A percentile compares a stretch with the other conserved stretches of the same genome.
These are phyloP conservation scores for Colius striatus DNA, from an alignment of 2,113 vertebrate genomes.

Conservation along the genomic window DNA sequence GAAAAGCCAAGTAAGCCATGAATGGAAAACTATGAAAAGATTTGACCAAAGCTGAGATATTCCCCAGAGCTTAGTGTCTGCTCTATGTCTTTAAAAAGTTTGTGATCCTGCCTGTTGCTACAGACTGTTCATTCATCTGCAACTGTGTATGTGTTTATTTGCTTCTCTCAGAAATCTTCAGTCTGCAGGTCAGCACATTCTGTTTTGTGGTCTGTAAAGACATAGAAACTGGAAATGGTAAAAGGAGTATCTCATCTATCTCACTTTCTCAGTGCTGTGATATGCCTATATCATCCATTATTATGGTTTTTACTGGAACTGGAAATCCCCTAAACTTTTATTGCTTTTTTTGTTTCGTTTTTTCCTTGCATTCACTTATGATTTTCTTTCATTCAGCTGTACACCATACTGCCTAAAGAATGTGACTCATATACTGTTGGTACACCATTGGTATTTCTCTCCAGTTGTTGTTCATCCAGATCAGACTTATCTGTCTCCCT, in stretches of 20 bases:
- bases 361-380: neutral
- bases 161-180: neutral
- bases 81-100: neutral
- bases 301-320: neutral
- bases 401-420: neutral
- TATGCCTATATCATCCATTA: neutral
- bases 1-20: conserved; percentile 8
- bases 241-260: neutral
- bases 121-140: conserved; percentile 22
- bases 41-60: conserved; percentile 21
- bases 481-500: neutral
- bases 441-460: neutral
- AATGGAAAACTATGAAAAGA: neutral
- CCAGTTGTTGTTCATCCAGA: neutral
- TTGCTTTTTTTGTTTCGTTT: neutral
- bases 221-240: neutral
- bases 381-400: neutral
- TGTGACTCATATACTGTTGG: neutral
- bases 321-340: neutral
- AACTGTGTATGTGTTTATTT: conserved; percentile 29
- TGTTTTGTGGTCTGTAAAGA: neutral
- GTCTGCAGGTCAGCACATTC: neutral
- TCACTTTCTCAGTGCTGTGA: neutral
- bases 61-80: neutral
- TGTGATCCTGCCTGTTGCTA: neutral